Base-by-base conservation (phyloP, 2,888 invertebrate genomes). In the Acanthopleura granulata region DNA sequence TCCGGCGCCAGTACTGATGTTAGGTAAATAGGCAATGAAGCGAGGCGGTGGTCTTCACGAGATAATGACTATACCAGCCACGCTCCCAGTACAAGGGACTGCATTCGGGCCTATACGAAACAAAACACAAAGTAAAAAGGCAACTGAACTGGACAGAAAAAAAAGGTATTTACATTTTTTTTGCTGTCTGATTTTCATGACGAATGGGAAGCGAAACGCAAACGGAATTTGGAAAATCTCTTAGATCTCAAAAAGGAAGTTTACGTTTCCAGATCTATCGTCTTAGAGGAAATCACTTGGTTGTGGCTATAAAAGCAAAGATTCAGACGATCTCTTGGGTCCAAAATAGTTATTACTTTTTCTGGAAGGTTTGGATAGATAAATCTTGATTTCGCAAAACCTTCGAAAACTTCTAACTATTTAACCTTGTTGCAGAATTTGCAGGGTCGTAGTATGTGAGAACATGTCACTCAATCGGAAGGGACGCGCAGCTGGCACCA, bases 71-170 rank as follows among this genome's bases (percentile, higher is more conserved):
- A n/a, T 22, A 9, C n/a, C 57, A 57, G 57, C n/a, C 22, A 18
- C 57, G 12, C 57, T n/a, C 12, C 57, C 22, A 57, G 22, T 57
- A 57, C 57, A 57, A 22, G 22, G n/a, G 57, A n/a, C 57, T 57
- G 57, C n/a, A 57, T 22, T 57, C n/a, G 57, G 57, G 57, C n/a
- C 18, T n/a, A 57, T 57, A 57, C 22, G 57, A 57, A 57, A 57
- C 57, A 57, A 57, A 57, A 57, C 57, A 57, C 57, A 57, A 22
- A n/a, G n/a, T 57, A 57, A 57, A 57, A 57, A n/a, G 57, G 57
- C 57, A 12, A n/a, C 22, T 57, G 57, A 57, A 22, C 22, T 57
- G 18, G 57, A 22, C 57, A 18, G 22, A n/a, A 22, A n/a, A 57
- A 22, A n/a, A 57, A 6, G 6, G 51, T 18, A 51, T 51, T 15